These are phyloP conservation scores for Elephantulus edwardii DNA, from an alignment of 2,113 vertebrate species.

Conservation along the genomic window DNA sequence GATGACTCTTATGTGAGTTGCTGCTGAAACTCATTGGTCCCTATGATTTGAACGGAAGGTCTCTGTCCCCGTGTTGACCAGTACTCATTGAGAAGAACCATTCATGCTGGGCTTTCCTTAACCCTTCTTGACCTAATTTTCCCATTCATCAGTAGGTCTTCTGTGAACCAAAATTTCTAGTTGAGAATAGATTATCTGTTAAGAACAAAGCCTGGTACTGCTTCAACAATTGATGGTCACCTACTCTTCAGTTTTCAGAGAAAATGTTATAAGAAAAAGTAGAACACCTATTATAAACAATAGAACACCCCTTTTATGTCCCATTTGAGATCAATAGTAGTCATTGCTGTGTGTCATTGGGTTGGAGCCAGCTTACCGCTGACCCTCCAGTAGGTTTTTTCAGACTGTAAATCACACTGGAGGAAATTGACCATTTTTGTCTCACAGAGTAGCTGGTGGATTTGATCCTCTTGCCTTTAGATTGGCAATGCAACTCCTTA, in stretches of 20 bases:
- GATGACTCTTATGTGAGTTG: not conserved
- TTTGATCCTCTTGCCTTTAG: too few species aligned
- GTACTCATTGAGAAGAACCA: not conserved
- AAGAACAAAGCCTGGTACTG: not conserved
- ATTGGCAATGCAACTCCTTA: too few species aligned
- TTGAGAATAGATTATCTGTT: not conserved
- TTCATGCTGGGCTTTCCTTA: not conserved
- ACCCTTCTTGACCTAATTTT: not conserved
- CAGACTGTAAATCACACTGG: too few species aligned
- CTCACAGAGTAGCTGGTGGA: too few species aligned
- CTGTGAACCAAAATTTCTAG: not conserved
- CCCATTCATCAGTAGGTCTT: not conserved
- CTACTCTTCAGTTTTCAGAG: not conserved
- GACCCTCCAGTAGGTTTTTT: too few species aligned
- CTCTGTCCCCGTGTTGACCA: not conserved
- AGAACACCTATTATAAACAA: too few species aligned
- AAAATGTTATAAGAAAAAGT: not conserved
- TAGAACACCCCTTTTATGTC: too few species aligned
- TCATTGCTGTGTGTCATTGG: too few species aligned
- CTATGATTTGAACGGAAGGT: not conserved
- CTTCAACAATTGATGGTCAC: not conserved
- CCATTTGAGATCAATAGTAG: not conserved
- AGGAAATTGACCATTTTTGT: too few species aligned
- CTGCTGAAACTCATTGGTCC: not conserved
- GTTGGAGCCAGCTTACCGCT: too few species aligned